Evolutionary conservation across 2,113 vertebrate species (phyloP).

Genomic region (Addax nasomaculatus): DNA sequence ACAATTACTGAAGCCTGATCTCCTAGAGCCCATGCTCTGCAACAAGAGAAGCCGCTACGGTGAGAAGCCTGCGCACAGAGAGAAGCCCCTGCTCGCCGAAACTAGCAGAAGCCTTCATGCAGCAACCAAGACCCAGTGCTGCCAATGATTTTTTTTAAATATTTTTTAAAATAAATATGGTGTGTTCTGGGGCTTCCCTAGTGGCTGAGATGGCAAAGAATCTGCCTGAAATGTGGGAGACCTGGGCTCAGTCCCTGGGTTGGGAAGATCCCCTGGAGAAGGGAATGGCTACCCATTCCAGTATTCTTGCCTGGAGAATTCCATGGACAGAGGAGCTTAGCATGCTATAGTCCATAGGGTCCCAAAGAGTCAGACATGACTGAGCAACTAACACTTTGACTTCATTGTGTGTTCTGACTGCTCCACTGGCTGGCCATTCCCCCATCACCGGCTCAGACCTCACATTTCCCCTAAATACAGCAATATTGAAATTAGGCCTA

Average conservation of each 20-base stretch:
- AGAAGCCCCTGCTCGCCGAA: not conserved
- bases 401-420: not conserved
- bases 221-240: not conserved
- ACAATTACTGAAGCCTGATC: not conserved
- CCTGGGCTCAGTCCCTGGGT: not conserved
- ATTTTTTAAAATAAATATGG: not conserved
- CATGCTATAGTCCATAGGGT: not conserved
- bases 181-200: not conserved
- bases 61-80: not conserved
- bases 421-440: not conserved
- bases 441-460: not conserved
- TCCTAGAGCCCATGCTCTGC: rapidly evolving
- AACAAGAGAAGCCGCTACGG: not conserved
- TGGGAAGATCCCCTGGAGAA: not conserved
- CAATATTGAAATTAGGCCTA: not conserved
- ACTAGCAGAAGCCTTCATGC: not conserved
- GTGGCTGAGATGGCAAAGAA: not conserved
- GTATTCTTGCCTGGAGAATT: not conserved
- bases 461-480: not conserved
- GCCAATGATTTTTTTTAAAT: not conserved
- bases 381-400: not conserved
- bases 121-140: not conserved
- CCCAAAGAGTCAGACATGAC: not conserved
- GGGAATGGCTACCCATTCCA: not conserved
- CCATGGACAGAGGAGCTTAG: not conserved